Base-by-base conservation (phyloP, 23 tunicate species). In the Phallusia fumigata region DNA sequence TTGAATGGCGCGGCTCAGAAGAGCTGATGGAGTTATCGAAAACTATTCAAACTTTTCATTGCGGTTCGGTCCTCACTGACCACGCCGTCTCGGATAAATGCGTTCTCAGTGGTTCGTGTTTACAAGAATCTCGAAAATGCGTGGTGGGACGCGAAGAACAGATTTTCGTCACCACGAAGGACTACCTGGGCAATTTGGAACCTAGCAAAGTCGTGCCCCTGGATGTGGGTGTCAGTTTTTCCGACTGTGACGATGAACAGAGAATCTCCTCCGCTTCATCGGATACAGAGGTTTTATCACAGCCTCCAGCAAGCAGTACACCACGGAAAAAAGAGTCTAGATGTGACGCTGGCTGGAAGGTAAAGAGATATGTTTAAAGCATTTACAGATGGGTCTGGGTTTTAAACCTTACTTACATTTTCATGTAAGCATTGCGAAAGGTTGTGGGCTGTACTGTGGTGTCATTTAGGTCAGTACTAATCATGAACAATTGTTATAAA, bases 31-130 rank as follows among this genome's bases (percentile, higher is more conserved):
- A 75, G 13, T 36, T 75, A 6, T 19, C 65, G 5, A 79, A 74
- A 13, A 83, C 53, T 72, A 83, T 83, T 83, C 47, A 79, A 16
- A 75, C 31, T 13, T 2, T 75, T 19, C 28, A 6, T 6, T 6
- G 69, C 69, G 86, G 86, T 69, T 0, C 78, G 12, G 73, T 83
- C 15, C 65, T 73, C 50, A 75, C 86, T 21, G 76, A 79, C 0
- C 80, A 75, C 58, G 80, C 80, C 15, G 79, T 83, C 31, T 53
- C 86, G 65, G 80, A 83, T 53, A 83, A 74, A 35, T 40, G 86
- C 32, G 80, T 74, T 0, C 33, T 83, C 64, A 83, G 80, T 51
- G 86, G 86, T 5, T 53, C 76, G 76, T 74, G 79, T 50, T 36
- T 83, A 18, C 76, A 79, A 34, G 76, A 58, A 24, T 58, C 80